phyloP scores from a whole-genome alignment of 2,113 vertebrate species.

The Pygathrix nemaeus region DNA sequence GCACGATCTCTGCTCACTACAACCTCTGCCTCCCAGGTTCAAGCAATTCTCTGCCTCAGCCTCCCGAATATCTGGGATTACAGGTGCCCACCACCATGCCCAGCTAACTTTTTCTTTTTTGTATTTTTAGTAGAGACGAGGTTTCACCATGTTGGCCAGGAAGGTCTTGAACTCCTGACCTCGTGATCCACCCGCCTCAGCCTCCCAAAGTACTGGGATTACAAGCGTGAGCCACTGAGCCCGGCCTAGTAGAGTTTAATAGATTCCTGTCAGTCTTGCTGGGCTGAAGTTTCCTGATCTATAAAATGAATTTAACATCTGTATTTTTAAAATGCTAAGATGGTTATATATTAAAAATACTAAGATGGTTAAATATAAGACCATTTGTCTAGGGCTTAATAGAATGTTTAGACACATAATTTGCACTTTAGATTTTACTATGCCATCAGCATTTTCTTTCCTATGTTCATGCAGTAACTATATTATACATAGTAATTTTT shows the following conservation, averaged over 20 bases:
- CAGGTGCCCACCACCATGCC: too few species aligned
- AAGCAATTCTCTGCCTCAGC: too few species aligned
- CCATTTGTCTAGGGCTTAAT: not conserved
- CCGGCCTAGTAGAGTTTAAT: not conserved
- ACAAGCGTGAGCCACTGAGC: too few species aligned
- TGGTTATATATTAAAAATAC: not conserved
- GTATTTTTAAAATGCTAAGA: not conserved
- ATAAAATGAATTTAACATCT: not conserved
- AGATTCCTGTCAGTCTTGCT: not conserved
- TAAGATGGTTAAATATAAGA: not conserved
- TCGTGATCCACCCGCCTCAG: too few species aligned
- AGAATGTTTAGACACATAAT: not conserved
- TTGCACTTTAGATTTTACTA: not conserved
- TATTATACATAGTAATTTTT: not conserved
- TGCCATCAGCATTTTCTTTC: not conserved
- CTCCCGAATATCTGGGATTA: too few species aligned
- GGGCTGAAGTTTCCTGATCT: not conserved
- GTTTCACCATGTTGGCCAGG: too few species aligned
- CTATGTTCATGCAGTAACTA: not conserved
- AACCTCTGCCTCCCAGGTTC: too few species aligned
- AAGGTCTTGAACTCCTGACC: too few species aligned
- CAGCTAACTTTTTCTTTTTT: too few species aligned
- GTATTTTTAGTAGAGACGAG: too few species aligned
- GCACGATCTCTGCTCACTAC: too few species aligned
- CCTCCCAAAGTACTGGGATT: too few species aligned